Base-by-base conservation (phyloP, 2,888 invertebrate species). In the Melangyna quadrimaculata region DNA sequence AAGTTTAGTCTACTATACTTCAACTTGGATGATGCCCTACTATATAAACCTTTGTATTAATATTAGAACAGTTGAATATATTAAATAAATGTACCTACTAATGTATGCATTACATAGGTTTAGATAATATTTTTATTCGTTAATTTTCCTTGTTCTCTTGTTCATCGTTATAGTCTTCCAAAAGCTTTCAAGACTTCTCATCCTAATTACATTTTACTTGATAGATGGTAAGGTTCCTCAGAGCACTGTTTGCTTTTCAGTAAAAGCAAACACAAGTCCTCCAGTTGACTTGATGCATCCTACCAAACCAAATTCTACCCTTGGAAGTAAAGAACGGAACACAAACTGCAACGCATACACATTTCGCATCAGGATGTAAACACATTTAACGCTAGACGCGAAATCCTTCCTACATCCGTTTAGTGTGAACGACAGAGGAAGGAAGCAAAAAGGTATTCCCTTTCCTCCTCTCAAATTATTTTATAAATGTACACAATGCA, bases 181-280 rank as follows among this genome's bases (percentile, higher is more conserved):
- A 17, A 17, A 27, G n/a, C 19, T 69, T 84, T 75, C 51, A 71
- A 75, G 71, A 27, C 45, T 71, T 69, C 61, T 67, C 89, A 90
- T 91, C 90, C 89, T 91, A 91, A 91, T 91, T 91, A 91, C 91
- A 91, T 91, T 91, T 91, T 90, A 90, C 90, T 90, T 90, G 89
- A 90, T 91, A 90, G 90, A 91, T 90, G 89, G 78, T 73, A 78
- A 81, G 72, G 63, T 86, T 86, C 78, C 53, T 81, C 40, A 29
- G 7, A 78, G 70, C 43, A 48, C 9, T 81, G 86, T 82, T 86
- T 86, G 51, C 53, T 27, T 78, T 73, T 61, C n/a, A 72, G 48
- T 65, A 43, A 81, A 77, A 65, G 63, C 70, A 86, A 86, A 81
- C 84, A 81, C 61, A 70, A 59, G 53, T 75, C 65, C 63, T 59